These are phyloP conservation scores for Coptodon rendalli DNA, from an alignment of 2,113 vertebrate genomes.

Conservation along the genomic window DNA sequence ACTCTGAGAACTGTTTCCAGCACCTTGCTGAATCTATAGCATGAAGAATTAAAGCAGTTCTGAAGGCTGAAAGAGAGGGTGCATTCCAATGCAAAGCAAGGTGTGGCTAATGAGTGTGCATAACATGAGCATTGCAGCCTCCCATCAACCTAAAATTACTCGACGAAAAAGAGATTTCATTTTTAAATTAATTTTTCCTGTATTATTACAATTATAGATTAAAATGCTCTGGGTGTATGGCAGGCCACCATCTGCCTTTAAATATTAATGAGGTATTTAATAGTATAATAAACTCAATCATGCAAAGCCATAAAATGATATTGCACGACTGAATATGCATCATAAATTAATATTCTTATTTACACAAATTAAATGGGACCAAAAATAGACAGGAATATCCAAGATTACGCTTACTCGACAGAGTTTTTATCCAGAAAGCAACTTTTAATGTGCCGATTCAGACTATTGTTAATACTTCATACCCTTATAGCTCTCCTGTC, in stretches of 20 bases:
- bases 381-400: neutral
- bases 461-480: neutral
- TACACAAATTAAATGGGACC: neutral
- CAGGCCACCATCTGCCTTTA: neutral
- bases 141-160: neutral
- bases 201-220: neutral
- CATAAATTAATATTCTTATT: neutral
- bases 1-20: neutral
- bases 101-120: neutral
- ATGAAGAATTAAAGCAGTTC: neutral
- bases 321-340: neutral
- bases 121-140: neutral
- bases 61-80: neutral
- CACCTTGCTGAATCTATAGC: neutral
- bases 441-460: neutral
- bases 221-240: neutral
- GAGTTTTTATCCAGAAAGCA: neutral
- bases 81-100: neutral
- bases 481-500: slow-evolving; percentile 2
- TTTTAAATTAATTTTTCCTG: neutral
- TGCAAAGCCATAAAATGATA: neutral
- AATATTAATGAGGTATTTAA: neutral
- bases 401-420: neutral
- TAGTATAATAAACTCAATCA: neutral
- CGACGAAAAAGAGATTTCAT: neutral